Conservation (phyloP, 2,113 vertebrate genomes). For the Himantopus leucocephalus region DNA sequence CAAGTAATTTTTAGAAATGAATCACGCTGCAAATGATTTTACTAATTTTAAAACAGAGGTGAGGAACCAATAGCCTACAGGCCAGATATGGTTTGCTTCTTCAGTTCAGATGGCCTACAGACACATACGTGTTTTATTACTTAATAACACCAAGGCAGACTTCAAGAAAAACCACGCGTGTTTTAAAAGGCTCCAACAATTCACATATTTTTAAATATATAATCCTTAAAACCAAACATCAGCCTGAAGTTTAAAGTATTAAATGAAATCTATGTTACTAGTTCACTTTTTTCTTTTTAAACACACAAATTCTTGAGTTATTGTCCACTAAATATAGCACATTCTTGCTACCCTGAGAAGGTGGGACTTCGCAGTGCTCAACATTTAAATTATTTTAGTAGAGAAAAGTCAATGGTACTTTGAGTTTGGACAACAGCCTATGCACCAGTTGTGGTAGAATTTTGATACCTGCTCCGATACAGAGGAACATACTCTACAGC, state of each 20-base stretch:
- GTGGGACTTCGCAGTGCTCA: not conserved
- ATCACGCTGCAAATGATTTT: constrained; percentile 51
- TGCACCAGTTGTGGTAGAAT: not conserved
- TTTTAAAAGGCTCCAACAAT: not conserved
- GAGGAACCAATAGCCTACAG: constrained; percentile 54
- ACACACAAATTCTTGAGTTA: not conserved
- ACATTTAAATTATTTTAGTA: not conserved
- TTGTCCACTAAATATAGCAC: not conserved
- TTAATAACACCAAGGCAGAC: not conserved
- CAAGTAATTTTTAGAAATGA: constrained; percentile 65
- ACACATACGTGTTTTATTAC: not conserved
- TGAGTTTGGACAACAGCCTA: not conserved
- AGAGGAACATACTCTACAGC: not conserved
- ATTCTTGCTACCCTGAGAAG: not conserved
- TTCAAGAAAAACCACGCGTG: not conserved
- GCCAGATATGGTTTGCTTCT: constrained; percentile 35
- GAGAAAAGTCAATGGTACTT: not conserved
- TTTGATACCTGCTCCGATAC: not conserved
- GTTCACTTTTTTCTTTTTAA: not conserved
- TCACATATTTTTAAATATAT: not conserved
- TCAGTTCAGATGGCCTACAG: constrained; percentile 37
- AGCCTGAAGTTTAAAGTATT: not conserved
- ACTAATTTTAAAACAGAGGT: constrained; percentile 69
- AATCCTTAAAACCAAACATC: not conserved
- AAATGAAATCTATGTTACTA: not conserved